A percentile compares a stretch with the other conserved stretches of the same genome.
Evolutionary conservation across 2,888 invertebrate species (phyloP).

Genomic region (Lithodes maja): DNA sequence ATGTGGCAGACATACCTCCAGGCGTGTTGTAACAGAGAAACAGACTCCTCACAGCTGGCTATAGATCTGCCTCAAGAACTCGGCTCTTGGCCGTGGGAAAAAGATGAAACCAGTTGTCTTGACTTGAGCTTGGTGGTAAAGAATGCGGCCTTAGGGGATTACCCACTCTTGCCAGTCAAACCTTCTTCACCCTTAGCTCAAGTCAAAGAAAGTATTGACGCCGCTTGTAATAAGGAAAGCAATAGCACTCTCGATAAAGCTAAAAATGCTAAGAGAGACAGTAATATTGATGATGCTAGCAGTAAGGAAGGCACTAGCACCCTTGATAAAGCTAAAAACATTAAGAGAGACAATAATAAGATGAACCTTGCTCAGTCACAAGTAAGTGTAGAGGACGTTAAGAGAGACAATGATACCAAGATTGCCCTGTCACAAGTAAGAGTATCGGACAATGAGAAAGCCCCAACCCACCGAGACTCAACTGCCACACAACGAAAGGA

Average conservation of each 20-base stretch:
- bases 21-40: background rate
- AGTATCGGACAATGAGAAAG: conserved; percentile 1
- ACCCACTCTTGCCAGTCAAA: background rate
- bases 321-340: background rate
- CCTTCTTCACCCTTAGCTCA: no score
- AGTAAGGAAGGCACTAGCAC: background rate
- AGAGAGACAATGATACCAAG: no score
- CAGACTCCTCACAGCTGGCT: background rate
- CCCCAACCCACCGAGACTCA: background rate
- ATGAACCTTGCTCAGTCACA: no score
- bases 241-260: no score
- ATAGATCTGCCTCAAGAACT: conserved; percentile 30
- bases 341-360: no score
- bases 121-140: conserved; percentile 34
- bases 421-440: no score
- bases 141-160: conserved; percentile 5
- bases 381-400: no score
- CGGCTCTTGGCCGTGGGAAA: conserved; percentile 56
- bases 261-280: no score
- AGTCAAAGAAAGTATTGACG: no score
- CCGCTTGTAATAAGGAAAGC: no score
- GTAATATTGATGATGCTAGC: background rate
- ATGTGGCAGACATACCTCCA: conserved; percentile 52
- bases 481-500: background rate
- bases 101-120: conserved; percentile 33